Base-by-base conservation (phyloP, 1,140 invertebrate genomes). In the Hyles euphorbiae region DNA sequence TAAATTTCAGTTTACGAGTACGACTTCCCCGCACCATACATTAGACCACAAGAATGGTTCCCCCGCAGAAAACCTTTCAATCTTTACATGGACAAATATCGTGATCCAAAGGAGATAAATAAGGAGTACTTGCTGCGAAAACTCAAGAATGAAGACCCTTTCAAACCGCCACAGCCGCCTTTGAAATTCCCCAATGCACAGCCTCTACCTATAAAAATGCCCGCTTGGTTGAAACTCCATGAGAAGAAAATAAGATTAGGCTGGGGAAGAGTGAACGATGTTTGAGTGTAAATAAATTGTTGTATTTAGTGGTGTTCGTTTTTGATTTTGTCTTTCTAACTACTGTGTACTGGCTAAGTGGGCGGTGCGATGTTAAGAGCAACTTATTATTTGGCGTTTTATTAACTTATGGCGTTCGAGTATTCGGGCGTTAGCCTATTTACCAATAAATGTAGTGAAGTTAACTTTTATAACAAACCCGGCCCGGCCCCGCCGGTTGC, bases 21-120 rank as follows among this genome's bases (percentile, higher is more conserved):
- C 81, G 94, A 98, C 74, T 98, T 97, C 81, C 93, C 94, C 9
- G 82, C 91, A 67, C 92, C 92, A 0, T 95, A 96, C 68, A 87
- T 95, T 43, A 91, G 90, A 34, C 91, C 91, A 53, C 97, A 98
- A 85, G 89, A 91, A 70, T 96, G 94, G 93, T 98, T 94, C 74
- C 97, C 98, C 0, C 77, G 92, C 40, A 93, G 90, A 70, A 73
- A 95, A 84, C 92, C 97, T 3, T 99, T 99, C 76, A 96, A 96
- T 83, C 64, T 94, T 52, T 98, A 99, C 87, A 90, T 98, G 91
- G 97, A 99, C 78, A 94, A 92, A 72, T 98, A 98, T 75, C 92
- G 96, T 68, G 96, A 99, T 89, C 92, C 93, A 0, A 98, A 97
- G 87, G 92, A 98, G 61, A 83, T 90, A 22, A 92, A 93, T 50